Evolutionary conservation across 2,797 vertebrate species (phyloP).

Genomic region (Amblyraja radiata): DNA sequence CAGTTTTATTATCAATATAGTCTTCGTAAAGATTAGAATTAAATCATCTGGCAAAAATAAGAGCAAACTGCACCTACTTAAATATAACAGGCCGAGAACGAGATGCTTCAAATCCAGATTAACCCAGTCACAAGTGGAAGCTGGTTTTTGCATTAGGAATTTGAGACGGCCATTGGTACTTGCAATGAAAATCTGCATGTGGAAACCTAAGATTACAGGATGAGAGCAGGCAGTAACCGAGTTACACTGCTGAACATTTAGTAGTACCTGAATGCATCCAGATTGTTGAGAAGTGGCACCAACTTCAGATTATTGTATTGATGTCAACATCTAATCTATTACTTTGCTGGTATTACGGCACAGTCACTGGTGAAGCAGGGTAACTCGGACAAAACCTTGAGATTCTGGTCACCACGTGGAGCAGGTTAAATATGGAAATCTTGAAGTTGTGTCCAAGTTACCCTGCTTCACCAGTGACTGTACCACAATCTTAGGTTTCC

Average conservation of each 20-base stretch:
- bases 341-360: background rate
- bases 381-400: background rate
- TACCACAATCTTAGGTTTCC: background rate
- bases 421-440: background rate
- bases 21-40: background rate
- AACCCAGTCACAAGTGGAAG: background rate
- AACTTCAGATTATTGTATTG: no score
- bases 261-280: no score
- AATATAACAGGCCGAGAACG: background rate
- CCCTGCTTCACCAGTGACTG: background rate
- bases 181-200: background rate
- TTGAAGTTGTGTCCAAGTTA: background rate
- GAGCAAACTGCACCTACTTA: background rate
- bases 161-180: no score
- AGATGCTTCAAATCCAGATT: background rate
- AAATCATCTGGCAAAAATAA: background rate
- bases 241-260: no score
- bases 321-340: background rate
- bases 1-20: background rate
- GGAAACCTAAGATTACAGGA: background rate
- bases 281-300: no score
- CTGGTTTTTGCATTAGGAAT: background rate
- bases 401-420: background rate
- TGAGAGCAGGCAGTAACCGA: no score
- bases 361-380: background rate